Conservation (phyloP, 2,888 invertebrate species). For the Andrena bucephala region DNA sequence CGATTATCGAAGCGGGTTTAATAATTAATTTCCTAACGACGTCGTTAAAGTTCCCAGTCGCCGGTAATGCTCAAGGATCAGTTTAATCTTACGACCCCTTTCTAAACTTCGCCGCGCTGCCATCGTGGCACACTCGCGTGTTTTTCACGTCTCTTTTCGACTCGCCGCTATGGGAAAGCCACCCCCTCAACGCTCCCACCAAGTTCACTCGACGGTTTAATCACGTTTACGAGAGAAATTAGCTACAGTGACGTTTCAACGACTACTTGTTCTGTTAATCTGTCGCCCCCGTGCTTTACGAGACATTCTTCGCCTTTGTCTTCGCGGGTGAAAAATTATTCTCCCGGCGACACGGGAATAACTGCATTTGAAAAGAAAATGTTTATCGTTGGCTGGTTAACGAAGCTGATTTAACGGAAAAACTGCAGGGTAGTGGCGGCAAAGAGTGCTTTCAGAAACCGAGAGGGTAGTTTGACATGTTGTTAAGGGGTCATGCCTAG, state of each 20-base stretch:
- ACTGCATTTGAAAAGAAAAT: neutral
- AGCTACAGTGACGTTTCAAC: slow-evolving; percentile 2
- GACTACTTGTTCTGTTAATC: slow-evolving; percentile 7
- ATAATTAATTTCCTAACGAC: slow-evolving; percentile 70
- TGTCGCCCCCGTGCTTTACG: neutral
- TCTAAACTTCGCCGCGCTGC: slow-evolving; percentile 36
- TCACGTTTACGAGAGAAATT: slow-evolving; percentile 12
- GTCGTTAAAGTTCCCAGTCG: slow-evolving; percentile 58
- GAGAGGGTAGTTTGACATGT: too few species aligned
- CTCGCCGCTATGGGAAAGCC: slow-evolving; percentile 4
- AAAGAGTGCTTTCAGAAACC: neutral
- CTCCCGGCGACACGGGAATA: neutral
- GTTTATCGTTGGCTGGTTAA: neutral
- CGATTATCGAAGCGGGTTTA: slow-evolving; percentile 69
- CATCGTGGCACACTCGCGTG: slow-evolving; percentile 1
- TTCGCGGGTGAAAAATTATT: neutral
- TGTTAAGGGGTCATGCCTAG: neutral
- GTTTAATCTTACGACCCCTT: slow-evolving; percentile 53
- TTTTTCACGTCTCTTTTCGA: slow-evolving; percentile 24
- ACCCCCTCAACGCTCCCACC: neutral
- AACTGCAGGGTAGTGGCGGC: neutral
- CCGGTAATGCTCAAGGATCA: slow-evolving; percentile 58
- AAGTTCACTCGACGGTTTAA: slow-evolving; percentile 17
- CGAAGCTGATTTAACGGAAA: neutral
- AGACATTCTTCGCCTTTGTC: neutral